Conservation (phyloP, 2,797 vertebrate species). For the Channa striata region DNA sequence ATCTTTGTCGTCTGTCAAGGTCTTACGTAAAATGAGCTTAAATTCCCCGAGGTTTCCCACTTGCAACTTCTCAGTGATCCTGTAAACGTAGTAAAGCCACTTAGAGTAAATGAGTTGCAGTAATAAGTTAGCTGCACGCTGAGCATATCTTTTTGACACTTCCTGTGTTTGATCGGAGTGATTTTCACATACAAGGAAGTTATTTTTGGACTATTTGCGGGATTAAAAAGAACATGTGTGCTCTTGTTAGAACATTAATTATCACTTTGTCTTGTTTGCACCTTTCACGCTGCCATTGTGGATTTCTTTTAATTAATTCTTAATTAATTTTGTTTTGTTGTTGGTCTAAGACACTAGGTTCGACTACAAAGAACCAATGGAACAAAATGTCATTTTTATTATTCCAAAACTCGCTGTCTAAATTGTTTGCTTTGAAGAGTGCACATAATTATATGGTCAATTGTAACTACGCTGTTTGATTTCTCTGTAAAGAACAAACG, state of each 20-base stretch:
- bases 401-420: too few relatives aligned
- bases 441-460: too few relatives aligned
- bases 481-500: not conserved
- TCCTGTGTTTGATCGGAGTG: not conserved
- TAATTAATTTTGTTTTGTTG: not conserved
- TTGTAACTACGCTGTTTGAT: not conserved
- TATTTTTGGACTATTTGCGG: not conserved
- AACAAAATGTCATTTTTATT: too few relatives aligned
- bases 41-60: not conserved
- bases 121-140: not conserved
- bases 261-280: not conserved
- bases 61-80: not conserved
- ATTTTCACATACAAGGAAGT: not conserved
- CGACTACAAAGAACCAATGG: too few relatives aligned
- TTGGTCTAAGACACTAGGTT: not conserved
- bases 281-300: not conserved
- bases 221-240: not conserved
- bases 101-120: not conserved
- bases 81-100: not conserved
- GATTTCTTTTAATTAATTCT: too few relatives aligned
- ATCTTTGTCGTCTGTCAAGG: constrained; percentile 11
- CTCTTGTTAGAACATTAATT: not conserved
- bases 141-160: not conserved
- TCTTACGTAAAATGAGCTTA: not conserved
- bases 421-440: too few relatives aligned